These are phyloP conservation scores for Drosophila nasuta DNA, from an alignment of 1,140 invertebrate species.

Conservation along the genomic window DNA sequence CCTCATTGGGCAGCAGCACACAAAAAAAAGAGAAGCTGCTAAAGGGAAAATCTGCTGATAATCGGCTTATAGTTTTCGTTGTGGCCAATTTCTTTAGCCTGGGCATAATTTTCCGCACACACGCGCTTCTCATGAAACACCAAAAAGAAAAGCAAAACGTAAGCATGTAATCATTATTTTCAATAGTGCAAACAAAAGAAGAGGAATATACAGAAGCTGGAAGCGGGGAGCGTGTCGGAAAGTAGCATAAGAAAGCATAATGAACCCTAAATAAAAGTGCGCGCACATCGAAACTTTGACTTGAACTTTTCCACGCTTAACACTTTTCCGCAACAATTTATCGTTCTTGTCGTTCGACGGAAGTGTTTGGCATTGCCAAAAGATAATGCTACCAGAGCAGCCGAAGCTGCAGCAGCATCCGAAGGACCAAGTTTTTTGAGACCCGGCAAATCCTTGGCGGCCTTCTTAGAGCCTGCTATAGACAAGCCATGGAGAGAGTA, in stretches of 20 bases:
- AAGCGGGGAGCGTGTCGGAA: background rate
- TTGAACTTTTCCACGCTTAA: conserved; percentile 68
- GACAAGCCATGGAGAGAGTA: background rate
- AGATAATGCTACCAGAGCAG: conserved; percentile 50
- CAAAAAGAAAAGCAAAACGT: conserved; percentile 54
- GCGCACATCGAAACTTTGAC: conserved; percentile 61
- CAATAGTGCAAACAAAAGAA: conserved; percentile 52
- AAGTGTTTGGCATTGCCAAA: conserved; percentile 72
- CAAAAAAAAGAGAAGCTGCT: background rate
- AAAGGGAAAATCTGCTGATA: conserved; percentile 55
- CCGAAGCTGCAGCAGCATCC: conserved; percentile 16
- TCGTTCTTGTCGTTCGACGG: conserved; percentile 63
- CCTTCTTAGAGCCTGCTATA: conserved; percentile 22
- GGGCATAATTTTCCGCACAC: conserved; percentile 54
- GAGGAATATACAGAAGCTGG: no score
- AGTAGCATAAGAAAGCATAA: conserved; percentile 56
- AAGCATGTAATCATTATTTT: conserved; percentile 68
- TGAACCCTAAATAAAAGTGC: conserved; percentile 74
- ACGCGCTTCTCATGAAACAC: background rate
- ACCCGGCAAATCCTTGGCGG: conserved; percentile 53
- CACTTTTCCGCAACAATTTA: conserved; percentile 74
- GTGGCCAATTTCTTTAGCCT: conserved; percentile 52
- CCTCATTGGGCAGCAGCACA: conserved; percentile 43
- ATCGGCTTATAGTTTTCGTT: conserved; percentile 66
- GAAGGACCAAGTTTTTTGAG: conserved; percentile 63